Conservation (phyloP, 1,140 invertebrate genomes). For the Zelostemma sp. region DNA sequence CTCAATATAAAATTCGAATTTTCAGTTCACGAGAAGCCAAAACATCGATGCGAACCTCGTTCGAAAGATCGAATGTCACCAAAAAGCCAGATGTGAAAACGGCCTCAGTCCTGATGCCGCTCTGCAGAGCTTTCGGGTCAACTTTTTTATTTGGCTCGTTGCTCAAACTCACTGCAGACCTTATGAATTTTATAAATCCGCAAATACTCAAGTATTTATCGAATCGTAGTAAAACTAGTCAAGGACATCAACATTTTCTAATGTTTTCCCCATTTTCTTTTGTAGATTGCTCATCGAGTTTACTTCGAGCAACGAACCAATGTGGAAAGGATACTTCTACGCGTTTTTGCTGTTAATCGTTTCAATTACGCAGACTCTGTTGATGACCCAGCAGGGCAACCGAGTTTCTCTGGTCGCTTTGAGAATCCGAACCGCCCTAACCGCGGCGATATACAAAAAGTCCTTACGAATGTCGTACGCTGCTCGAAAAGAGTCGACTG, state of each 20-base stretch:
- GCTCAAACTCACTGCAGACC: constrained; percentile 86
- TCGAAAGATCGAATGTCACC: constrained; percentile 80
- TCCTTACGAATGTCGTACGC: constrained; percentile 83
- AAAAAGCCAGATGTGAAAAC: constrained; percentile 74
- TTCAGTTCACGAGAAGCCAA: too few species aligned
- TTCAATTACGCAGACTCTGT: constrained; percentile 87
- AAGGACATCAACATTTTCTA: too few species aligned
- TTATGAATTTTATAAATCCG: constrained; percentile 90
- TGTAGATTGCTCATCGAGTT: constrained; percentile 80
- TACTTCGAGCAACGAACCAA: constrained; percentile 71
- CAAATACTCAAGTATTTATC: constrained; percentile 80
- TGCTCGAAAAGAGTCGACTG: constrained; percentile 85
- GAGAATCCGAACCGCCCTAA: constrained; percentile 90
- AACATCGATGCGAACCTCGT: constrained; percentile 77
- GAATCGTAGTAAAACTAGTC: too few species aligned
- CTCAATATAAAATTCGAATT: too few species aligned
- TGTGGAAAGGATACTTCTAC: constrained; percentile 92
- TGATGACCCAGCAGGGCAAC: constrained; percentile 91
- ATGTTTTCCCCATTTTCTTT: constrained; percentile 32
- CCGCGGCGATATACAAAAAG: constrained; percentile 95
- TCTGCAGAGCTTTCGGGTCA: constrained; percentile 85
- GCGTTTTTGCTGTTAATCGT: constrained; percentile 82
- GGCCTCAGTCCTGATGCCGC: constrained; percentile 80
- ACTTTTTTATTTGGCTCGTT: constrained; percentile 86
- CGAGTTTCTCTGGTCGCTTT: constrained; percentile 92